These are phyloP conservation scores for Lynx canadensis DNA, from an alignment of 2,113 vertebrate genomes.

Conservation along the genomic window DNA sequence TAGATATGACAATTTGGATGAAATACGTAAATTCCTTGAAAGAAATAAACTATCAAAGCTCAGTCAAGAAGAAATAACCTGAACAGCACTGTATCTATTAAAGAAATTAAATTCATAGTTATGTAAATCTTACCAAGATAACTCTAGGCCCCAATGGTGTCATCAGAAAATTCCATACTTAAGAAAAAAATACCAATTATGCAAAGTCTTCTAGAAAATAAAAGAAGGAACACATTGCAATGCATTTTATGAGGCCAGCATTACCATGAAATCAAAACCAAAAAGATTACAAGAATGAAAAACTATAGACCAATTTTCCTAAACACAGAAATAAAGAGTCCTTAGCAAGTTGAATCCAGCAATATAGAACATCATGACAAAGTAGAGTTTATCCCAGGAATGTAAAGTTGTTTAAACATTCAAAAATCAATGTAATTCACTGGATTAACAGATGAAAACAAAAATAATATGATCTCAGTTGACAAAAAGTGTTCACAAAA, in stretches of 20 bases:
- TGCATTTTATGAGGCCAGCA: not conserved
- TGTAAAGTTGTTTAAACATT: not conserved
- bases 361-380: not conserved
- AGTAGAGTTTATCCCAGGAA: not conserved
- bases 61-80: not conserved
- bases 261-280: not conserved
- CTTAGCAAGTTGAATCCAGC: not conserved
- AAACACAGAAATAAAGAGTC: not conserved
- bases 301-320: not conserved
- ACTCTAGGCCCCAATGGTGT: not conserved
- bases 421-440: not conserved
- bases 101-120: not conserved
- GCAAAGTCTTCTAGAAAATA: not conserved
- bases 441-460: not conserved
- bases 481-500: not conserved
- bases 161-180: not conserved
- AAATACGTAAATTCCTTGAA: not conserved
- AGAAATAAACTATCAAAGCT: not conserved
- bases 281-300: not conserved
- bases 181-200: not conserved
- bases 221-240: not conserved
- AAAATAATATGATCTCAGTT: conserved; percentile 19
- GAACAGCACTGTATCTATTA: not conserved
- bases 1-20: not conserved
- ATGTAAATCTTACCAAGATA: not conserved